These are phyloP conservation scores for Epizoanthus fatuus DNA, from an alignment of 92 coral and sea anemone genomes.

Conservation along the genomic window DNA sequence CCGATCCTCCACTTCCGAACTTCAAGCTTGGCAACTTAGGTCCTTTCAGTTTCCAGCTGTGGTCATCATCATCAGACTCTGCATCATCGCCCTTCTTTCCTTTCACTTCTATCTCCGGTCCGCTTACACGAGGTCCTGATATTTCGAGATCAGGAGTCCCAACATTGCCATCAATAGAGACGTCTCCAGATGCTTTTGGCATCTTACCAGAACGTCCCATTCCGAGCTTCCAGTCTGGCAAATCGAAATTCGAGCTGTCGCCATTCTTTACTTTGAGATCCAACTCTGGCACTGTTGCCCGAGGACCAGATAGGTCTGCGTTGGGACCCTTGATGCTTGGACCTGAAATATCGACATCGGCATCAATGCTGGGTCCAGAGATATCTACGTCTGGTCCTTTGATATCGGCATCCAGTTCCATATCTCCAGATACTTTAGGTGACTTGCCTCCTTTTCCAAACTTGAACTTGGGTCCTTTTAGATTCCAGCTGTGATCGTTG, in stretches of 20 bases:
- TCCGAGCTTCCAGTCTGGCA: conserved; percentile 6
- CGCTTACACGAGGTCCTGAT: neutral
- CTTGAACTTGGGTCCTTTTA: conserved; percentile 2
- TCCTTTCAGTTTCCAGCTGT: no score
- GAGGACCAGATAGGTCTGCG: no score
- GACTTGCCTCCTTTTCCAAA: conserved; percentile 1
- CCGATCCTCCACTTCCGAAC: no score
- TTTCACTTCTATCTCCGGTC: neutral
- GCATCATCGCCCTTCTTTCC: neutral
- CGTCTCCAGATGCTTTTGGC: no score
- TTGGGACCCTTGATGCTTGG: no score
- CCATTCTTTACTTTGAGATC: neutral
- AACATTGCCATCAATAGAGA: no score
- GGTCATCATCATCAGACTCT: no score
- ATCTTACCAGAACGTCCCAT: neutral
- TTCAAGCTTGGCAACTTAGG: no score
- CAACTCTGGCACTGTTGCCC: no score
- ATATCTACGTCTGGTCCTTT: conserved; percentile 18
- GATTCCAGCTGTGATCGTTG: conserved; percentile 6
- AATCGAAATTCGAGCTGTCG: neutral
- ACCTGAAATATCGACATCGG: no score
- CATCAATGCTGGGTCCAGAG: neutral
- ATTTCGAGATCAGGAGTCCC: neutral
- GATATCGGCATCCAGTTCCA: neutral
- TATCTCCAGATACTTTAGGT: conserved; percentile 13